Conservation (phyloP, 2,113 vertebrate species). For the Triplophysa tibetana region DNA sequence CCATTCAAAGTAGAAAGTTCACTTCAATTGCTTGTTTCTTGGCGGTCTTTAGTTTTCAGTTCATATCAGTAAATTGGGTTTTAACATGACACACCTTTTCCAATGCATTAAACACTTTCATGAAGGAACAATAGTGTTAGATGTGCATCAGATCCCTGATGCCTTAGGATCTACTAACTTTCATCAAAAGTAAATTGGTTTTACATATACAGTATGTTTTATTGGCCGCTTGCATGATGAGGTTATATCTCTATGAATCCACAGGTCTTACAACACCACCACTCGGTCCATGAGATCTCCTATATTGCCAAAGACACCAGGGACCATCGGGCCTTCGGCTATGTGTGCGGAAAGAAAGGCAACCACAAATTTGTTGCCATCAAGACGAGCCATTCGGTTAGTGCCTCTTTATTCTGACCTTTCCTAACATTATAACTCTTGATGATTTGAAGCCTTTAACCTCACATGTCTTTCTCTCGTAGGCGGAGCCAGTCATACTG, state of each 20-base stretch:
- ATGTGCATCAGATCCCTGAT: too few species aligned
- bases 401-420: slow-evolving; percentile 52
- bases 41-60: too few species aligned
- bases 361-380: slow-evolving; percentile 98
- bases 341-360: slow-evolving; percentile 94
- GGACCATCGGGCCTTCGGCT: slow-evolving; percentile 95
- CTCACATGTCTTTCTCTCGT: background rate
- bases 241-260: background rate
- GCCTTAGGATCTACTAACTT: too few species aligned
- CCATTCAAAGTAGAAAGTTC: too few species aligned
- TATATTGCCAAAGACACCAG: slow-evolving; percentile 98
- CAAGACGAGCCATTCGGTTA: slow-evolving; percentile 93
- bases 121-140: too few species aligned
- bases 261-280: slow-evolving; percentile 92
- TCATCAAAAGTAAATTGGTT: too few species aligned
- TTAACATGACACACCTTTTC: too few species aligned
- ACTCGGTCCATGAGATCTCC: slow-evolving; percentile 96
- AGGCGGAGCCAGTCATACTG: slow-evolving; percentile 97
- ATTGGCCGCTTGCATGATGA: slow-evolving; percentile 6
- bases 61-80: too few species aligned
- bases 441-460: background rate
- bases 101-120: too few species aligned
- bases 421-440: background rate
- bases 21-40: too few species aligned
- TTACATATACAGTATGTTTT: too few species aligned